Evolutionary conservation across 2,888 invertebrate species (phyloP).

Genomic region (Spilosoma lubricipeda): DNA sequence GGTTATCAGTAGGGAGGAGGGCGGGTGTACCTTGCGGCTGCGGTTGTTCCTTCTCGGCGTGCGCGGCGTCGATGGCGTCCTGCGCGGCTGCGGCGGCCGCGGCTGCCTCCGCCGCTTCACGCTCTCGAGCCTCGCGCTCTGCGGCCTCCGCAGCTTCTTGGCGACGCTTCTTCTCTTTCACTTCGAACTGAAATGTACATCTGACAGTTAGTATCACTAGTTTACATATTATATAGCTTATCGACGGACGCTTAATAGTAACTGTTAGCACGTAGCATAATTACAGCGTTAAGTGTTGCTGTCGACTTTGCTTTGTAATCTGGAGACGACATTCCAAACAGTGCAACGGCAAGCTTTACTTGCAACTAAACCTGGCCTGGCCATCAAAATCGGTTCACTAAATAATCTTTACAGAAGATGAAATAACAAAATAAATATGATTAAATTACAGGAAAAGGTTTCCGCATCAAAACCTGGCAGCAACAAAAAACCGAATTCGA

Average conservation of each 20-base stretch:
- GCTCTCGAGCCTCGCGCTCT: constrained; percentile 90
- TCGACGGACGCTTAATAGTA: not conserved
- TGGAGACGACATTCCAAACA: not conserved
- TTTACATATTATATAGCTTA: not conserved
- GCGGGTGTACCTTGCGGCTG: constrained; percentile 65
- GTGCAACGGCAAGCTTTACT: too few species aligned
- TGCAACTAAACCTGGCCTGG: too few species aligned
- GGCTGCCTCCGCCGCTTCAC: constrained; percentile 82
- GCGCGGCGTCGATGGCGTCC: constrained; percentile 75
- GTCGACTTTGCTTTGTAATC: not conserved
- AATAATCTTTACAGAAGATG: too few species aligned
- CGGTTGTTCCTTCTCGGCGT: constrained; percentile 68
- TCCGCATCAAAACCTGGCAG: not conserved
- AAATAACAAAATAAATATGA: too few species aligned
- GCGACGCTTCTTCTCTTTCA: constrained; percentile 97
- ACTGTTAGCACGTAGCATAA: not conserved
- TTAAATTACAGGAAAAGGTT: too few species aligned
- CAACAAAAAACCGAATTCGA: not conserved
- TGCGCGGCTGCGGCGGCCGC: constrained; percentile 74
- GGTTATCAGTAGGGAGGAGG: not conserved
- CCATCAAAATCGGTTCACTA: too few species aligned
- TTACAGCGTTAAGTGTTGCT: not conserved
- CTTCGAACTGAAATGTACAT: constrained; percentile 91
- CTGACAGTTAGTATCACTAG: not conserved
- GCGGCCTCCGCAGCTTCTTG: constrained; percentile 95